A percentile compares a stretch with the other conserved stretches of the same genome.
These are phyloP conservation scores for Danionella dracula DNA, from an alignment of 2,797 vertebrate genomes.

Conservation along the genomic window DNA sequence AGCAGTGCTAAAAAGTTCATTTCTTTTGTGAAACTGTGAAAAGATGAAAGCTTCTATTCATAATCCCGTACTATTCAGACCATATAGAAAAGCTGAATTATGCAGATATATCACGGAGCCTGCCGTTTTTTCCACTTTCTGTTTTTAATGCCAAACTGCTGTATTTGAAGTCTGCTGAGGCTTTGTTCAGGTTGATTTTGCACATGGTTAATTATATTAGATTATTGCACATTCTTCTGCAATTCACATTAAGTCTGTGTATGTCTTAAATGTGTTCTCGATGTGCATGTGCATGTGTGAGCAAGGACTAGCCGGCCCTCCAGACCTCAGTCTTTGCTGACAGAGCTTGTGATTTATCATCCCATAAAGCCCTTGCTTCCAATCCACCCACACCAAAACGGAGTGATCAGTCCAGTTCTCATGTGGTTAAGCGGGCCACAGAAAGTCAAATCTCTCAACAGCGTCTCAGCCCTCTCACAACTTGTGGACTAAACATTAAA, in stretches of 20 bases:
- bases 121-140: neutral
- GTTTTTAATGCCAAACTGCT: neutral
- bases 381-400: conserved; percentile 16
- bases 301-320: conserved; percentile 23
- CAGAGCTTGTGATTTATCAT: conserved; percentile 59
- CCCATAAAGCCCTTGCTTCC: conserved; percentile 31
- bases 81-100: conserved; percentile 1
- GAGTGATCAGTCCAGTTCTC: conserved; percentile 47
- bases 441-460: conserved; percentile 60
- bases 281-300: neutral
- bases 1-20: neutral
- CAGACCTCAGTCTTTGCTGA: conserved; percentile 27
- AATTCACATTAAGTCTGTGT: conserved; percentile 22
- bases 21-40: conserved; percentile 2
- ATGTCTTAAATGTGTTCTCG: conserved; percentile 7
- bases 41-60: conserved; percentile 7
- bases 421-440: conserved; percentile 56
- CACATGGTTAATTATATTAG: conserved; percentile 21
- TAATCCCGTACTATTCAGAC: neutral
- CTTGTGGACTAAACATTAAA: neutral
- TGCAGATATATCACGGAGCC: neutral
- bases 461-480: conserved; percentile 30
- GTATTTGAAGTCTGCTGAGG: conserved; percentile 8
- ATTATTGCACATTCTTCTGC: conserved; percentile 2
- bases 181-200: conserved; percentile 12